Evolutionary conservation across 2,888 invertebrate species (phyloP), one percentile per base, ranked within the genome.

Genomic region (Chrysodeixis includens): DNA sequence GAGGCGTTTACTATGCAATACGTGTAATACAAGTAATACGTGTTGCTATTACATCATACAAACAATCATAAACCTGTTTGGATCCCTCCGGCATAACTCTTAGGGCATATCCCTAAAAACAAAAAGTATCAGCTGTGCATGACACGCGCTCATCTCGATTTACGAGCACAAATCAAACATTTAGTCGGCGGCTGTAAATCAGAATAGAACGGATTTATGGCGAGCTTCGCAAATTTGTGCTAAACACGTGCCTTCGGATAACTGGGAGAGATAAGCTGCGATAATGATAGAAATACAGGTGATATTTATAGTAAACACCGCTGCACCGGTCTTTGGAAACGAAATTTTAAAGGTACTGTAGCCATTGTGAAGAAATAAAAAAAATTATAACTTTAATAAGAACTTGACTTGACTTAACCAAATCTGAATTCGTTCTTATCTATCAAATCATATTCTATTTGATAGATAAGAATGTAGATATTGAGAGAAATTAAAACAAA

Each of bases 161-260:
- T 93, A 93, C 91, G 93, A 84, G 92, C 90, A 86, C 92, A 93
- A 93, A 93, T 93, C 93, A 93, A 93, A 93, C 92, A 93, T 93
- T 93, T 93, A 93, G 93, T 85, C 88, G 86, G 83, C 72, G 85
- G 90, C 86, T 86, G 93, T 94, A 95, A 95, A 95, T 94, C 94
- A 94, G 93, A 86, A 90, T 93, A 86, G 83, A 82, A 80, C 71
- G 80, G 88, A 93, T 94, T 94, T 94, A 93, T 91, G 86, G 89
- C 83, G 78, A 81, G 78, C 81, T 80, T 79, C 79, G 78, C 82
- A 86, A 83, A 82, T 87, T 84, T 83, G 86, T 81, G 85, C 84
- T 86, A 84, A 88, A 82, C 85, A 89, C 90, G 90, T 87, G 78
- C 81, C 68, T 62, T 70, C 66, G 79, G 74, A 76, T 86, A 82